Conservation (phyloP, 2,797 vertebrate species). For the Gadopsis bispinosus region DNA sequence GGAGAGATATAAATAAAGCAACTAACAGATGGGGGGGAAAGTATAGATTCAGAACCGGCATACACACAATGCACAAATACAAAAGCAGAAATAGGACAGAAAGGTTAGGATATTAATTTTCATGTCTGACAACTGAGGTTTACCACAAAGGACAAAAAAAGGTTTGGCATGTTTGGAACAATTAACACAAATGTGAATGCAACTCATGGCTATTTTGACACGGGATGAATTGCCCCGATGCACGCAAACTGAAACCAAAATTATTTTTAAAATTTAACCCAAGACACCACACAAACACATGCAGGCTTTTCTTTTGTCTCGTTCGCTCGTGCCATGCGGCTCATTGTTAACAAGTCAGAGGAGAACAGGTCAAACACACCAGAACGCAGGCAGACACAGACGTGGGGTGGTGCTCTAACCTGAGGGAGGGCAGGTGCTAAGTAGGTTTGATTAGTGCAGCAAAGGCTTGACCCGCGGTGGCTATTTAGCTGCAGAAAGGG, state of each 20-base stretch:
- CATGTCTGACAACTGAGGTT: not conserved
- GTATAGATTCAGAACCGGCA: not conserved
- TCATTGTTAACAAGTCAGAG: slow-evolving; percentile 41
- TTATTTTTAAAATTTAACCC: not conserved
- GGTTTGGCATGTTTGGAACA: not conserved
- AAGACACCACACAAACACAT: not conserved
- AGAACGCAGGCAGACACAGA: slow-evolving; percentile 41
- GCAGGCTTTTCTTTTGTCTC: not conserved
- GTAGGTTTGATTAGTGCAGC: slow-evolving; percentile 90
- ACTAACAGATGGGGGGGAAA: not conserved
- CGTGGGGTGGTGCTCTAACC: slow-evolving; percentile 85
- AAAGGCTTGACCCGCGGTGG: slow-evolving; percentile 84
- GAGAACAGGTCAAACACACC: slow-evolving; percentile 34
- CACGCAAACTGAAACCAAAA: not conserved
- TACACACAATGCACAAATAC: not conserved
- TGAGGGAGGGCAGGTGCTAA: slow-evolving; percentile 86
- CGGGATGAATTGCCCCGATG: not conserved
- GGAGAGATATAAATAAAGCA: slow-evolving; percentile 6
- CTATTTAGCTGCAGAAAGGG: slow-evolving; percentile 86
- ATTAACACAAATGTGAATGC: not conserved
- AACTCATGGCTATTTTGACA: not conserved
- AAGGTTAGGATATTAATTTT: not conserved
- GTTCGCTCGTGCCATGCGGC: not conserved
- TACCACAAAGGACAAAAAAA: not conserved
- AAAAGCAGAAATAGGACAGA: not conserved